Conservation (phyloP, 1,140 invertebrate genomes). For the Episyrphus balteatus region DNA sequence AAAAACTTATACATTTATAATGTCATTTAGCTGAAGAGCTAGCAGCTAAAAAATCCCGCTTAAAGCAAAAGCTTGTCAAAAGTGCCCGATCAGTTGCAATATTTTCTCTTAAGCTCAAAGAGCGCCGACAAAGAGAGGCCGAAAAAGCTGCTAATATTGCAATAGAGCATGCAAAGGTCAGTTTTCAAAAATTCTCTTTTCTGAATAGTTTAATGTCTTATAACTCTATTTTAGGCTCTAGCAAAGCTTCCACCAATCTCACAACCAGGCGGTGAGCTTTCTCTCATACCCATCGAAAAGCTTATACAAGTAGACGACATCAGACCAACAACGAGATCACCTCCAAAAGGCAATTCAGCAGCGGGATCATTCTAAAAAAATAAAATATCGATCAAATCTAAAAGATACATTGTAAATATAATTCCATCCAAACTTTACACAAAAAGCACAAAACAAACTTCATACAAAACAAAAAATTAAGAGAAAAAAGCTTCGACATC, state of each 20-base stretch:
- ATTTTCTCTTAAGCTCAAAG: constrained; percentile 66
- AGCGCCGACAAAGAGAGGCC: constrained; percentile 59
- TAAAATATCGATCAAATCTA: no score
- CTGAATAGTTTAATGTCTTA: background rate
- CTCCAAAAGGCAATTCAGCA: no score
- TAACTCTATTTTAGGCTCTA: constrained; percentile 15
- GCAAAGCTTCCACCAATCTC: constrained; percentile 28
- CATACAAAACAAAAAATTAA: no score
- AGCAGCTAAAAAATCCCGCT: constrained; percentile 53
- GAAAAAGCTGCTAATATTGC: constrained; percentile 45
- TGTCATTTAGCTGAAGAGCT: constrained; percentile 45
- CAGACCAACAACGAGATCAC: constrained; percentile 21
- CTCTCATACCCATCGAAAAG: constrained; percentile 67
- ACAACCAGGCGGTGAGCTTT: constrained; percentile 59
- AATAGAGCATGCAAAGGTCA: constrained; percentile 35
- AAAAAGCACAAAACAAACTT: no score
- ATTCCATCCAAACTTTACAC: no score
- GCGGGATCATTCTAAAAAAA: no score
- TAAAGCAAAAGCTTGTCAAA: constrained; percentile 52
- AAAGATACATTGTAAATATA: no score
- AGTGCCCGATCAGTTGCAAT: constrained; percentile 69
- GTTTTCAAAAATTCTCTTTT: background rate
- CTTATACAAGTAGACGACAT: constrained; percentile 57
- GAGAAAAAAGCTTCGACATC: no score
- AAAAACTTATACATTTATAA: background rate